Evolutionary conservation across 2,797 vertebrate species (phyloP).

Genomic region (Scarus forsteni): DNA sequence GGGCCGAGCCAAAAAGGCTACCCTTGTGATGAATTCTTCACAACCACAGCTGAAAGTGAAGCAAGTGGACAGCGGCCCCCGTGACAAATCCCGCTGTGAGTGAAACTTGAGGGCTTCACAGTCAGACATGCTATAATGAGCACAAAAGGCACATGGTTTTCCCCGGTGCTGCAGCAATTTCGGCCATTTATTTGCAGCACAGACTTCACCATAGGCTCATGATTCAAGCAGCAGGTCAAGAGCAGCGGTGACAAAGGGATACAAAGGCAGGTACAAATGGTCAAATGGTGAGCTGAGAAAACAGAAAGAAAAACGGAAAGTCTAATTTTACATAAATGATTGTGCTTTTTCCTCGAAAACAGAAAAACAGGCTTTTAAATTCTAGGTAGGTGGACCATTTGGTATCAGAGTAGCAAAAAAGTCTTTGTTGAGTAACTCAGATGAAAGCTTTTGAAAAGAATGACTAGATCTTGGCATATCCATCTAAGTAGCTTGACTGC

Average conservation of each 20-base stretch:
- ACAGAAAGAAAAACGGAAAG: not conserved
- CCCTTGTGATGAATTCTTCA: conserved; percentile 52
- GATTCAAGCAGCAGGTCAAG: conserved; percentile 18
- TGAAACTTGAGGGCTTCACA: conserved; percentile 48
- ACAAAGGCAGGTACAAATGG: conserved; percentile 34
- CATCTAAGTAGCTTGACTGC: too few species aligned
- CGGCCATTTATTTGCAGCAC: conserved; percentile 33
- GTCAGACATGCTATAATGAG: conserved; percentile 47
- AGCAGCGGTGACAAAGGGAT: conserved; percentile 25
- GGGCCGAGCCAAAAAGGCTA: conserved; percentile 52
- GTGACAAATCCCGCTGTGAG: conserved; percentile 50
- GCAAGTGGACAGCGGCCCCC: conserved; percentile 43
- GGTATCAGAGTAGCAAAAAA: too few species aligned
- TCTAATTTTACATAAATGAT: not conserved
- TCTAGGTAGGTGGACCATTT: too few species aligned
- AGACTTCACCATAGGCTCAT: conserved; percentile 13
- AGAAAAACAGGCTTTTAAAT: not conserved
- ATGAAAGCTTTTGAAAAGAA: too few species aligned
- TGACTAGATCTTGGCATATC: too few species aligned
- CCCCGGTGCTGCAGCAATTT: conserved; percentile 29
- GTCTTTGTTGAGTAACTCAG: too few species aligned
- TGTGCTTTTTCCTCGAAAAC: conserved; percentile 3
- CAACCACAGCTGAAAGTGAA: conserved; percentile 39
- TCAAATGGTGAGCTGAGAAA: conserved; percentile 23
- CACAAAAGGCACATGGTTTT: conserved; percentile 23